These are phyloP conservation scores for Mythimna impura DNA, from an alignment of 2,888 invertebrate genomes.

Conservation along the genomic window DNA sequence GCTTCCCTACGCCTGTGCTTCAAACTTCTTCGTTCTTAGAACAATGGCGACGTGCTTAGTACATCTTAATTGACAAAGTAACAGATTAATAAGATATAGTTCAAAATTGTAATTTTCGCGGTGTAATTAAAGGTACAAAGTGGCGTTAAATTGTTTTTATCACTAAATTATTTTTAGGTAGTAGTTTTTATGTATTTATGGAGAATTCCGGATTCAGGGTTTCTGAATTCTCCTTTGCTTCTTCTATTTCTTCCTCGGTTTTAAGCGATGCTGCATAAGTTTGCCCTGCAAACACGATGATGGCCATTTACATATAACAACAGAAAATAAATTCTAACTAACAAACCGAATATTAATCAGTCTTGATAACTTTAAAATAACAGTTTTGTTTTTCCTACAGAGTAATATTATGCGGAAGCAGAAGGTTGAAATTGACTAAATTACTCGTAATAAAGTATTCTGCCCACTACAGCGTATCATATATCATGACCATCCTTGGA, in stretches of 20 bases:
- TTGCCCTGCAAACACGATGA: neutral
- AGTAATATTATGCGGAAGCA: constrained; percentile 5
- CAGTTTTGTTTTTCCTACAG: neutral
- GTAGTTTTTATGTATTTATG: too few relatives aligned
- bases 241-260: neutral
- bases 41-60: neutral
- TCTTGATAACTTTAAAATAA: neutral
- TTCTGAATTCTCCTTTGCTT: neutral
- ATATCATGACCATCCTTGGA: too few relatives aligned
- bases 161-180: too few relatives aligned
- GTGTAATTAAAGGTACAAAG: neutral
- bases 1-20: too few relatives aligned
- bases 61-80: neutral
- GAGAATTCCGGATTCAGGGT: too few relatives aligned
- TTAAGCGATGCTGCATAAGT: neutral
- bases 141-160: neutral
- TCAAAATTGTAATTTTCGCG: too few relatives aligned
- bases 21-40: neutral
- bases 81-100: neutral
- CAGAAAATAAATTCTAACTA: neutral
- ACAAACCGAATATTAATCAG: neutral
- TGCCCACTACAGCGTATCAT: too few relatives aligned
- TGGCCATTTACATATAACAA: neutral
- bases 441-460: constrained; percentile 45
- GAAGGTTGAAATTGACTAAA: constrained; percentile 44